A percentile compares a stretch with the other conserved stretches of the same genome.
These are phyloP conservation scores for Dynastes tityus DNA, from an alignment of 2,888 invertebrate genomes.

Conservation along the genomic window DNA sequence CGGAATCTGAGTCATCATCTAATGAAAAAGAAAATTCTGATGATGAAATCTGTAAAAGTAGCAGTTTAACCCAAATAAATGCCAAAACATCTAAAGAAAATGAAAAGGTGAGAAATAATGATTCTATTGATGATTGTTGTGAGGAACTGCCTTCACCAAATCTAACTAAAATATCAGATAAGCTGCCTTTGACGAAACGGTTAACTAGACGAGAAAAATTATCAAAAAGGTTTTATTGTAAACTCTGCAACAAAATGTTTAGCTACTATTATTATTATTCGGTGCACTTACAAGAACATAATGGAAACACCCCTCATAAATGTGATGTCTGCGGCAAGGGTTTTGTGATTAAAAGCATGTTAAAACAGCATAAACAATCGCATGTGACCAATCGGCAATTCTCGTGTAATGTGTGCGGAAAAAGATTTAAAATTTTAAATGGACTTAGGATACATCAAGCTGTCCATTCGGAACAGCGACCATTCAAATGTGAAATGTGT, in stretches of 20 bases:
- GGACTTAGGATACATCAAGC: not conserved
- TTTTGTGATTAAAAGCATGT: not conserved
- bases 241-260: not conserved
- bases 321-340: conserved; percentile 20
- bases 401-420: conserved; percentile 13
- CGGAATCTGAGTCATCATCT: too few species aligned
- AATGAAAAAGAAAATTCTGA: too few species aligned
- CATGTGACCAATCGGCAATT: not conserved
- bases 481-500: conserved; percentile 24
- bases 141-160: too few species aligned
- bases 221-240: not conserved
- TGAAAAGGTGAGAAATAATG: too few species aligned
- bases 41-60: too few species aligned
- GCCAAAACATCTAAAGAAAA: too few species aligned
- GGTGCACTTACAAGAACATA: not conserved
- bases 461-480: not conserved
- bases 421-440: not conserved
- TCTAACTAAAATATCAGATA: too few species aligned
- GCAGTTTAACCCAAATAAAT: too few species aligned
- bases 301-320: conserved; percentile 1
- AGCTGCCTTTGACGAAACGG: too few species aligned
- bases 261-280: not conserved
- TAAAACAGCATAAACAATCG: conserved; percentile 15
- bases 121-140: too few species aligned
- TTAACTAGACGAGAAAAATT: not conserved